Evolutionary conservation across 1,140 invertebrate genomes (phyloP).

Genomic region (Trichogramma pretiosum): DNA sequence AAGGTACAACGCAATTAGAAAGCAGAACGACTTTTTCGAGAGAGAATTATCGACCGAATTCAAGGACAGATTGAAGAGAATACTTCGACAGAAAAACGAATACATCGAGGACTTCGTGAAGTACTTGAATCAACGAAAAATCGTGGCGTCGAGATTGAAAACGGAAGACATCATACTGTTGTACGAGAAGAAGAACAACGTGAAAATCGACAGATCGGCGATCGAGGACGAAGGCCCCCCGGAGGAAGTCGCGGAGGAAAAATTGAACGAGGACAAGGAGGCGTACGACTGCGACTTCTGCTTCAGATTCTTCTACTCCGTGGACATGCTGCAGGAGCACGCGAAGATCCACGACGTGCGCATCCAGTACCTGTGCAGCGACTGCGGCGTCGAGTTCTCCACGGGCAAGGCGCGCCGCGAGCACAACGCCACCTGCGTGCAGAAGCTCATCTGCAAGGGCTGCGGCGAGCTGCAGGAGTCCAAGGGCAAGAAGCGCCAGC

Average conservation of each 20-base stretch:
- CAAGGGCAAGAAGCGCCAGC: slow-evolving; percentile 41
- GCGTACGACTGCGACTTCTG: slow-evolving; percentile 41
- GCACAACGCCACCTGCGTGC: slow-evolving; percentile 35
- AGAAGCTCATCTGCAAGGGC: slow-evolving; percentile 38
- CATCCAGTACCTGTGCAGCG: slow-evolving; percentile 38
- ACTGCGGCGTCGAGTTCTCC: slow-evolving; percentile 37
- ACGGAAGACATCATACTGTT: slow-evolving; percentile 37
- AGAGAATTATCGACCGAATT: slow-evolving; percentile 12
- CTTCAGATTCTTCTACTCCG: slow-evolving; percentile 27
- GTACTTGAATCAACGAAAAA: slow-evolving; percentile 40
- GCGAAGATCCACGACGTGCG: slow-evolving; percentile 38
- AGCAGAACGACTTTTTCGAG: slow-evolving; percentile 4
- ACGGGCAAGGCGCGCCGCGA: slow-evolving; percentile 36
- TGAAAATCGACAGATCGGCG: slow-evolving; percentile 18
- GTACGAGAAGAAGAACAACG: slow-evolving; percentile 30
- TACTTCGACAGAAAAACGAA: slow-evolving; percentile 21
- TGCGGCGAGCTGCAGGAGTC: slow-evolving; percentile 35
- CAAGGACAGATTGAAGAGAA: slow-evolving; percentile 9
- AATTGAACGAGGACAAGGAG: slow-evolving; percentile 16
- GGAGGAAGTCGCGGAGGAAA: slow-evolving; percentile 6
- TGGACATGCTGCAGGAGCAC: slow-evolving; percentile 36
- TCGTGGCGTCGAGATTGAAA: slow-evolving; percentile 35
- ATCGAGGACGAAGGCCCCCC: slow-evolving; percentile 5
- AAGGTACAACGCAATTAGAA: slow-evolving; percentile 21
- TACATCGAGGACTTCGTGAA: slow-evolving; percentile 34